Evolutionary conservation across 1,140 invertebrate species (phyloP), one percentile per base, ranked within the genome.

Genomic region (Augochlora pura): DNA sequence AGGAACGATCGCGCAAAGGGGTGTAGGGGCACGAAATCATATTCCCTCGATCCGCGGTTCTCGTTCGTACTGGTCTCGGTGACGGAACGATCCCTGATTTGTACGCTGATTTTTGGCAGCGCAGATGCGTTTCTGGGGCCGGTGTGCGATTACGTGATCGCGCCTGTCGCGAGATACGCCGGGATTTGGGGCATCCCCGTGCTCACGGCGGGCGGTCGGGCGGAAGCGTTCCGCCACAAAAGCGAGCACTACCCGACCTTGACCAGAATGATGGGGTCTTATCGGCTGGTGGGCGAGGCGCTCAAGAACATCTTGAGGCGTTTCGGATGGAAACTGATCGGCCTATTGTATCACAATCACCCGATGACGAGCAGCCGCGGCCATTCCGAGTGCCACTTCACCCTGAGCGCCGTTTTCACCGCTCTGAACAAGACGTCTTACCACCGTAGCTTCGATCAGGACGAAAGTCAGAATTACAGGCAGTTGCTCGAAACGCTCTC

Each of bases 121-220:
- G 87, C 94, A 95, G 96, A 98, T 92, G 97, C 96, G 0, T 97
- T 98, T 88, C 94, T 99, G 85, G 98, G 98, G 0, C 96, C 98
- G 1, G 95, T 97, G 2, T 99, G 98, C 91, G 97, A 98, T 85
- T 99, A 98, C 91, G 97, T 97, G 6, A 94, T 99, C 69, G 97
- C 98, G 0, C 97, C 98, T 1, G 97, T 99, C 1, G 96, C 97
- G 0, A 94, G 98, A 18, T 98, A 98, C 88, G 95, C 97, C 1
- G 95, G 96, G 8, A 95, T 95, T n/a, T 99, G 98, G 98, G 93
- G 95, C 2, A 96, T 98, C 25, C 98, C 98, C 0, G 95, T 99
- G 1, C 90, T 99, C 9, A 98, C 97, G 2, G 95, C 97, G 0
- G 97, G 96, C 0, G 98, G 96, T 0, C 96, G 97, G 87, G 97